Base-by-base conservation (phyloP, 2,797 vertebrate species). In the Cynodonichthys magdalenae region DNA sequence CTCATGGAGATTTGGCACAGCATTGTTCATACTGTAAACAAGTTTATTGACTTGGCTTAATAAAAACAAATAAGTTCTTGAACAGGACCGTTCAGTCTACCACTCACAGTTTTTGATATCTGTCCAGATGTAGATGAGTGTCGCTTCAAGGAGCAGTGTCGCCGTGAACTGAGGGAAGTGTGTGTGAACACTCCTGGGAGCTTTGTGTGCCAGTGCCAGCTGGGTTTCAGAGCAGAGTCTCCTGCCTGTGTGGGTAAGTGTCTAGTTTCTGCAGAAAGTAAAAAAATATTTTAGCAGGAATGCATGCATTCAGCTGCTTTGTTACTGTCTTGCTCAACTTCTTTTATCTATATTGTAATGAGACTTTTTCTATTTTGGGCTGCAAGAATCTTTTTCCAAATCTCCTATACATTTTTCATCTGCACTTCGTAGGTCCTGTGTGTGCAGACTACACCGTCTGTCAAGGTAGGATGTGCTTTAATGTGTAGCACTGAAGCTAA, bases 141-240 rank as follows among this genome's bases (percentile, higher is more conserved):
- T 75, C 85, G 87, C 59, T 93, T 91, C 20, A 93, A 94, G 82
- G 91, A 93, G 64, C 80, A 71, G 67, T 95, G 94, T 79, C 87
- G 69, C 2, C 80, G 87, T 1, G 93, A 94, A 66, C 79, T 93
- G 57, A 94, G 93, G 44, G 94, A 94, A 15, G 46, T 89, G 49
- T 95, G 94, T 51, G 74, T 92, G 58, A 95, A 95, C 83, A 94
- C 90, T 14, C 87, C 89, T 0, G 94, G 94, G 24, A 93, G 93
- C 79, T 95, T 93, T 68, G 59, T 64, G 46, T 95, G 94, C 66
- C 86, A 79, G 75, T 95, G 94, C 71, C 90, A 67, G 71, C 42
- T 61, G 0, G 94, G 94, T 41, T 95, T 94, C 87, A 88, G 79
- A 83, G 90, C 89, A 1, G 77, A 88, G 49, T 63, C 74, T 47